Percentiles rank a stretch among this genome's conserved stretches.
Conservation (phyloP, 2,888 invertebrate species). For the Chrysolina haemoptera region DNA sequence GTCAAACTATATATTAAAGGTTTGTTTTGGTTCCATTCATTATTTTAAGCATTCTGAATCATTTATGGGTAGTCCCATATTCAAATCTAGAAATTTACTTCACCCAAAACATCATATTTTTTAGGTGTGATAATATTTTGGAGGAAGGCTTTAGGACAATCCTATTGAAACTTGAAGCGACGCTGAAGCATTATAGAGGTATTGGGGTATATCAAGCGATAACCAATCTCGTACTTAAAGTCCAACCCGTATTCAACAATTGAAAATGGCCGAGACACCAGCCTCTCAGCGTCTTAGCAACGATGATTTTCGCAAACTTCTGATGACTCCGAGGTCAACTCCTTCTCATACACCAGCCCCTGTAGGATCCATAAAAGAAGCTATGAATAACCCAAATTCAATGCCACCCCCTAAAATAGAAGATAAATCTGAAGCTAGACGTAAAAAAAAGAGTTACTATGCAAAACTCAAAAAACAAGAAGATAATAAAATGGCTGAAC, state of each 20-base stretch:
- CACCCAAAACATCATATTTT: too few species aligned
- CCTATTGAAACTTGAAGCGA: too few species aligned
- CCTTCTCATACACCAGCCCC: conserved; percentile 74
- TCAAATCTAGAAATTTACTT: too few species aligned
- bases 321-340: conserved; percentile 94
- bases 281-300: conserved; percentile 90
- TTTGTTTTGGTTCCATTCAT: too few species aligned
- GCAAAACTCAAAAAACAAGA: conserved; percentile 95
- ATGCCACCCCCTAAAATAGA: conserved; percentile 71
- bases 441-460: conserved; percentile 96
- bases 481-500: conserved; percentile 93
- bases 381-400: conserved; percentile 74
- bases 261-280: conserved; percentile 71
- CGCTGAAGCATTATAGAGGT: too few species aligned
- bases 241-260: background rate
- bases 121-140: too few species aligned
- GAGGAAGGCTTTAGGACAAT: too few species aligned
- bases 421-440: conserved; percentile 86
- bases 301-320: conserved; percentile 95
- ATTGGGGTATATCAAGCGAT: too few species aligned
- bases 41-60: too few species aligned
- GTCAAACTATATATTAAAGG: too few species aligned
- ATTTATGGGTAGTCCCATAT: too few species aligned
- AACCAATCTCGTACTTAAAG: too few species aligned
- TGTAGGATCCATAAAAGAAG: conserved; percentile 79